Evolutionary conservation across 2,888 invertebrate genomes (phyloP).

Genomic region (Pilophorus perplexus): DNA sequence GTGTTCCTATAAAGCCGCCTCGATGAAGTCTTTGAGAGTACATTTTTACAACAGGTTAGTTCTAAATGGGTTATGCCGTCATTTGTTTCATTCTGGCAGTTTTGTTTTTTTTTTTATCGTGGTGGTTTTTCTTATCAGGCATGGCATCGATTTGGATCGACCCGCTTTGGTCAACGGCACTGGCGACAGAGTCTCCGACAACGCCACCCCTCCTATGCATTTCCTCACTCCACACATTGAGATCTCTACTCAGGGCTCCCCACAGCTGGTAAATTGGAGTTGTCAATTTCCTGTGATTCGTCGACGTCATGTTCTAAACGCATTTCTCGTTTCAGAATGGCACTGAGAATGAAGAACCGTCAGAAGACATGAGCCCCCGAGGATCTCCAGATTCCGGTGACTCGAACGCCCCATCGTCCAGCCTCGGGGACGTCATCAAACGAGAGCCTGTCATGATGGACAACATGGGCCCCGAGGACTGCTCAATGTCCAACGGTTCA

Average conservation of each 20-base stretch:
- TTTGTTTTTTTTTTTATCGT: too few species aligned
- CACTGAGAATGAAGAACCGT: constrained; percentile 22
- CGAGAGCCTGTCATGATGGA: constrained; percentile 10
- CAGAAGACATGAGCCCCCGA: constrained; percentile 54
- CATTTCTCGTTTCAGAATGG: constrained; percentile 9
- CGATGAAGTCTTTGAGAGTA: constrained; percentile 84
- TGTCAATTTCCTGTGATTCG: background rate
- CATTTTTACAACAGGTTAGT: constrained; percentile 84
- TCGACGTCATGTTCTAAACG: background rate
- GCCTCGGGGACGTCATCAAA: constrained; percentile 35
- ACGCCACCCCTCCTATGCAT: constrained; percentile 86
- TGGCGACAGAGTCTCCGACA: constrained; percentile 82
- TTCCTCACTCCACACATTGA: constrained; percentile 88
- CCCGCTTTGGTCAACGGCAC: constrained; percentile 64
- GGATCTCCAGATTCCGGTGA: constrained; percentile 79
- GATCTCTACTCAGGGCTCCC: constrained; percentile 80
- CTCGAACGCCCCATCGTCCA: constrained; percentile 60
- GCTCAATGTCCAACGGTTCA: constrained; percentile 31
- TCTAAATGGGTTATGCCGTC: constrained; percentile 1
- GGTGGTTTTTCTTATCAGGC: constrained; percentile 56
- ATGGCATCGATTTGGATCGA: constrained; percentile 86
- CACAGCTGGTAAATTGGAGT: constrained; percentile 29
- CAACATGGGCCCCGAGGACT: constrained; percentile 26
- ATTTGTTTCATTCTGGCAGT: too few species aligned
- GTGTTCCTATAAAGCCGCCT: constrained; percentile 83